Conservation (phyloP, 2,888 invertebrate genomes). For the Drosophila nigricruria region DNA sequence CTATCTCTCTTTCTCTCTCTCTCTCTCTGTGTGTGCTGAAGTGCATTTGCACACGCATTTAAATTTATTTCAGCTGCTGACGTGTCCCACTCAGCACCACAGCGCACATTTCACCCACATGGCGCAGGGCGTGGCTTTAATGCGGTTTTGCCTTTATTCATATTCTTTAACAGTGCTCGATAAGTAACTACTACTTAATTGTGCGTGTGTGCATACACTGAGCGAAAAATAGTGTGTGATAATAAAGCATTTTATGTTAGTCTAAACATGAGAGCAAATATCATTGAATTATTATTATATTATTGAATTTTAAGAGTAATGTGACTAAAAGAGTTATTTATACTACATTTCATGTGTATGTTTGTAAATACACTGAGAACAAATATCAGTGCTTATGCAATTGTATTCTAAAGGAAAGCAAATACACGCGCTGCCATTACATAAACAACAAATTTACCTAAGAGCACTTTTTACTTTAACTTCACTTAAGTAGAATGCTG, state of each 20-base stretch:
- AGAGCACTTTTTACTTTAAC: background rate
- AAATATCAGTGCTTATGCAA: background rate
- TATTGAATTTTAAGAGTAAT: no score
- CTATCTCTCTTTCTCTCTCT: no score
- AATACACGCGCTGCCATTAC: background rate
- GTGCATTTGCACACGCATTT: slow-evolving; percentile 74
- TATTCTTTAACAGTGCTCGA: background rate
- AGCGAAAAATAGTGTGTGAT: no score
- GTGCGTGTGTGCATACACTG: slow-evolving; percentile 1
- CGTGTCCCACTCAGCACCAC: slow-evolving; percentile 13
- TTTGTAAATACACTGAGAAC: background rate
- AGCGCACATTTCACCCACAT: background rate
- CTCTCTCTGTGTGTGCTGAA: slow-evolving; percentile 41
- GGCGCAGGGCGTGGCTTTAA: slow-evolving; percentile 4
- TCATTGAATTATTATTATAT: no score
- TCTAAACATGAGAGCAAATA: no score
- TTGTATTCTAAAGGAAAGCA: background rate
- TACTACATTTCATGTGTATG: background rate
- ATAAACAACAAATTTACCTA: background rate
- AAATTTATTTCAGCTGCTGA: slow-evolving; percentile 67
- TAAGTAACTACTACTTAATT: slow-evolving; percentile 1
- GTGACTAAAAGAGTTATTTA: no score
- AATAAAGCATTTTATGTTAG: no score
- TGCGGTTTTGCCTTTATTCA: slow-evolving; percentile 8
- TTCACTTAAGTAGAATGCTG: background rate